A percentile compares a stretch with the other conserved stretches of the same genome.
phyloP scores from a whole-genome alignment of 1,140 invertebrate species.

The Hydropsyche tenuis region DNA sequence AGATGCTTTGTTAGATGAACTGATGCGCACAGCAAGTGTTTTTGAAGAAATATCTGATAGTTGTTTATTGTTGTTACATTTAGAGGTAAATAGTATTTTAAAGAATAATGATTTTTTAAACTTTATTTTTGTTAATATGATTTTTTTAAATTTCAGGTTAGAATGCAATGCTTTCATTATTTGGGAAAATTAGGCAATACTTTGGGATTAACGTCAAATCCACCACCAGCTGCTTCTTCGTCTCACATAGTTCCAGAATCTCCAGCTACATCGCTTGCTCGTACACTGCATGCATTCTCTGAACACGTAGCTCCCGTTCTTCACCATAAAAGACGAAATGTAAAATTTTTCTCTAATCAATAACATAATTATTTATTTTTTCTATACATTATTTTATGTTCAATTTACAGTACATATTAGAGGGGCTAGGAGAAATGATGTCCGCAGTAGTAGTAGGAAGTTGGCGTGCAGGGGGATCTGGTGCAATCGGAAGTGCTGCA shows the following conservation, averaged over 20 bases:
- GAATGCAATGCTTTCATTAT: slow-evolving; percentile 95
- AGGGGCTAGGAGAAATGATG: slow-evolving; percentile 77
- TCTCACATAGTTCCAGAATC: slow-evolving; percentile 41
- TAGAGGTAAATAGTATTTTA: slow-evolving; percentile 71
- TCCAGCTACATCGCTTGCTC: slow-evolving; percentile 52
- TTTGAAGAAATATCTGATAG: slow-evolving; percentile 91
- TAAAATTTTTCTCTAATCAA: slow-evolving; percentile 38
- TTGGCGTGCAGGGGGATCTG: slow-evolving; percentile 77
- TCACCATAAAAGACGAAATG: slow-evolving; percentile 79
- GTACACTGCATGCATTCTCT: slow-evolving; percentile 57
- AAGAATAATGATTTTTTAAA: not conserved
- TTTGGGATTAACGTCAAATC: slow-evolving; percentile 22
- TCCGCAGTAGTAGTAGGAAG: slow-evolving; percentile 56
- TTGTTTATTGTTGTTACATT: slow-evolving; percentile 87
- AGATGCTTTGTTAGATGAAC: slow-evolving; percentile 56
- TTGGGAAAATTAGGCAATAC: slow-evolving; percentile 62
- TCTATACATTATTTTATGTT: slow-evolving; percentile 24
- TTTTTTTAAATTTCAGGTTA: slow-evolving; percentile 61
- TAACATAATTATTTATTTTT: slow-evolving; percentile 35
- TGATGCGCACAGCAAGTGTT: slow-evolving; percentile 73
- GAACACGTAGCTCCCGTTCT: slow-evolving; percentile 53
- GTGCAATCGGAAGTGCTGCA: slow-evolving; percentile 76
- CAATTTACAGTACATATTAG: slow-evolving; percentile 86
- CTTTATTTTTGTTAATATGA: not conserved
- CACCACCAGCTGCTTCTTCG: slow-evolving; percentile 29